These are phyloP conservation scores for Tamias sibiricus DNA, from an alignment of 2,113 vertebrate genomes.

Conservation along the genomic window DNA sequence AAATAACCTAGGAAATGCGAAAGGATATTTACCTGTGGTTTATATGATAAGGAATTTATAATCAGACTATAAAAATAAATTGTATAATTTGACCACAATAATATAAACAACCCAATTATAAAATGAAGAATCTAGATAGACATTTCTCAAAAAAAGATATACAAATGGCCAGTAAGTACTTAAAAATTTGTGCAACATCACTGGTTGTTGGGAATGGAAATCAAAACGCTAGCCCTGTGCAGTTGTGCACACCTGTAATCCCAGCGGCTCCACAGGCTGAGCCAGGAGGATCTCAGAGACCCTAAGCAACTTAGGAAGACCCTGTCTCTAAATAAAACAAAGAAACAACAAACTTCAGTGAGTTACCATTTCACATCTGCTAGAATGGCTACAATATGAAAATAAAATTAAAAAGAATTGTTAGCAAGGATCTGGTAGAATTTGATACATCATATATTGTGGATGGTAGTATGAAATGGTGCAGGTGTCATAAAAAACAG, in stretches of 20 bases:
- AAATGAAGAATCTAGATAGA: background rate
- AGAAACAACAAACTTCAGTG: background rate
- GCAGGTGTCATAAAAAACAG: background rate
- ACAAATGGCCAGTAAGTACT: background rate
- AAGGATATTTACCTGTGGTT: background rate
- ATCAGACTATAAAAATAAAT: background rate
- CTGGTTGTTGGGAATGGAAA: background rate
- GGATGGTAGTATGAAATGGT: background rate
- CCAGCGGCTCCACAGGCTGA: too few relatives aligned
- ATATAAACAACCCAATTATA: background rate
- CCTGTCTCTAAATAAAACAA: too few relatives aligned
- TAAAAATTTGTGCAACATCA: background rate
- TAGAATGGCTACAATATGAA: background rate
- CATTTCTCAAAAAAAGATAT: background rate
- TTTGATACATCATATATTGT: background rate
- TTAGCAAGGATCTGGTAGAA: background rate
- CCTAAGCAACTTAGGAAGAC: too few relatives aligned
- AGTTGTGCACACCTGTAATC: too few relatives aligned
- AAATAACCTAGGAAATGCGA: background rate
- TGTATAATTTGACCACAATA: background rate
- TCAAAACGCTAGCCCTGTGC: background rate
- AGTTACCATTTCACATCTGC: background rate
- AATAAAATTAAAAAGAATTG: background rate
- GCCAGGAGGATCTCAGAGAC: too few relatives aligned
- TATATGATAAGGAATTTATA: background rate